Evolutionary conservation across 2,888 invertebrate species (phyloP), one percentile per base, ranked within the genome.

Genomic region (Neuroscelio doddi): DNA sequence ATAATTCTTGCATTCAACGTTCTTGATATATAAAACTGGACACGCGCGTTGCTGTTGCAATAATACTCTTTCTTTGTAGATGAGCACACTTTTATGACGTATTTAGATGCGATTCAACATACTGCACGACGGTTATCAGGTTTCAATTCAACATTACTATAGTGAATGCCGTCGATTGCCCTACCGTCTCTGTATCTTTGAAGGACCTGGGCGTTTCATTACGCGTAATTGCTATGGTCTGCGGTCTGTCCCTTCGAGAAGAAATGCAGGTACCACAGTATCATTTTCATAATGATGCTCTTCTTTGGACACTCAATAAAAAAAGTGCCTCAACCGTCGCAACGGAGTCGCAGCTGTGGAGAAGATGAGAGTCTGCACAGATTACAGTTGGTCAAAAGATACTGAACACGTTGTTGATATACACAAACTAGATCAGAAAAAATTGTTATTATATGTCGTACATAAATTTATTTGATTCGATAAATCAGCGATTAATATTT

Each of bases 271-370:
- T 76, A 75, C 76, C 77, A 79, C 77, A 76, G 81, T 83, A 82
- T 83, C 81, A 83, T 83, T 83, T 83, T 82, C 82, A 80, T 83
- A 83, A 82, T 83, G 73, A 83, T 73, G 75, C 77, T 68, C 71
- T 69, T 68, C 68, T 62, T 64, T 39, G 38, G 69, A 10, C 59
- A 30, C 52, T 59, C 58, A 63, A 72, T 68, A 68, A 68, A 71
- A 70, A 69, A 66, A 63, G 59, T 66, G 63, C 70, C 64, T 50
- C 57, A 42, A 30, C 36, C 63, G 62, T 26, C 38, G 14, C n/a
- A 26, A 14, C 14, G 21, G 10, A 30, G 9, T 26, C 14, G 46
- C 0, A 63, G 47, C 52, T 15, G 9, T 30, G 15, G 30, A 45
- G 46, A 38, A 52, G 10, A 34, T n/a, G 16, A 32, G 27, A n/a